Percentiles rank a stretch among this genome's conserved stretches.
phyloP scores from a whole-genome alignment of 2,113 vertebrate species.

The Corvus moneduloides region DNA sequence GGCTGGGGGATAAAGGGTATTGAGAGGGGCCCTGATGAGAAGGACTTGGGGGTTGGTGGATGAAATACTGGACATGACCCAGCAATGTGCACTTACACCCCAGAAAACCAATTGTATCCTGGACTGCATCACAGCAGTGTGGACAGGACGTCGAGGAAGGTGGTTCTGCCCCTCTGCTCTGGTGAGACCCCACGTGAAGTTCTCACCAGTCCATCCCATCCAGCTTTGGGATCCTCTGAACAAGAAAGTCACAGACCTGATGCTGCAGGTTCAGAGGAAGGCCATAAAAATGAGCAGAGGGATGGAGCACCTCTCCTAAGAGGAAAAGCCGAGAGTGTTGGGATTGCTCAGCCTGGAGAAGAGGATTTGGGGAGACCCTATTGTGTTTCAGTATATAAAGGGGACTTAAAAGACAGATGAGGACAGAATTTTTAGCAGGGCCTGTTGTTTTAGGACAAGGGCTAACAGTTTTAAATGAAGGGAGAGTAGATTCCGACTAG shows the following conservation, averaged over 20 bases:
- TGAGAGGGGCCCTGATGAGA: neutral
- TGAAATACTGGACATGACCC: neutral
- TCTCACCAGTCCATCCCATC: neutral
- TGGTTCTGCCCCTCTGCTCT: neutral
- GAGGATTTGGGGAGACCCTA: rapidly evolving
- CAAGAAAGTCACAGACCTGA: neutral
- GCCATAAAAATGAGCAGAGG: neutral
- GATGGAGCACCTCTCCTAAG: rapidly evolving
- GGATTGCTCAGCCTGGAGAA: neutral
- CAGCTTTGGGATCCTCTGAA: neutral
- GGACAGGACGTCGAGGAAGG: rapidly evolving
- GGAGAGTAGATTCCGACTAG: neutral
- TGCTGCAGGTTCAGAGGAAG: neutral
- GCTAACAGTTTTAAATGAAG: neutral
- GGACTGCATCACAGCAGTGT: neutral
- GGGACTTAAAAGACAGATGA: neutral
- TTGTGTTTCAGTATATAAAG: neutral
- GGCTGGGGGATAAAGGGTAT: neutral
- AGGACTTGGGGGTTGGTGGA: neutral
- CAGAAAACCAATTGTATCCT: neutral
- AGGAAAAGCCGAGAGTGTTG: neutral
- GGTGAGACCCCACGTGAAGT: rapidly evolving
- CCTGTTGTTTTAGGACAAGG: neutral
- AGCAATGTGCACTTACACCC: neutral
- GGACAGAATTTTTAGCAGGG: rapidly evolving